Conservation (phyloP, 2,797 vertebrate genomes). For the Amphiprion clarkii region DNA sequence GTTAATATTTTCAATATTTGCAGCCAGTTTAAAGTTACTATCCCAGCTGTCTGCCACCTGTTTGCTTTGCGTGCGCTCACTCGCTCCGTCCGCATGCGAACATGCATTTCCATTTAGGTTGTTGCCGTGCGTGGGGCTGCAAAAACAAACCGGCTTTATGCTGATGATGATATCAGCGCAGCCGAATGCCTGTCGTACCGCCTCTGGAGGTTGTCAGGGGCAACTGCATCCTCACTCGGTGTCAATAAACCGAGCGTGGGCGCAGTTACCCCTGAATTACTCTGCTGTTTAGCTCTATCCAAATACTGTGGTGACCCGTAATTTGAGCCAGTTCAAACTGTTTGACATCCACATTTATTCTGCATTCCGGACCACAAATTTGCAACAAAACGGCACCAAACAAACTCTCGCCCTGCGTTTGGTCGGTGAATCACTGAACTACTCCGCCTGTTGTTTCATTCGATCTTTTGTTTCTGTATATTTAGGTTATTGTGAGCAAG, state of each 20-base stretch:
- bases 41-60: slow-evolving; percentile 67
- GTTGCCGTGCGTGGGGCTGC: slow-evolving; percentile 15
- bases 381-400: slow-evolving; percentile 45
- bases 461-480: slow-evolving; percentile 27
- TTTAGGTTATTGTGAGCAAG: slow-evolving; percentile 21
- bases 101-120: slow-evolving; percentile 38
- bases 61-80: slow-evolving; percentile 23
- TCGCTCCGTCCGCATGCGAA: slow-evolving; percentile 37
- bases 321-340: slow-evolving; percentile 48
- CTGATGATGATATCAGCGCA: slow-evolving; percentile 15
- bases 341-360: slow-evolving; percentile 32
- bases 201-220: slow-evolving; percentile 34
- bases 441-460: slow-evolving; percentile 14
- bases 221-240: slow-evolving; percentile 6
- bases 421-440: neutral
- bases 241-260: slow-evolving; percentile 17
- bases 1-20: slow-evolving; percentile 49
- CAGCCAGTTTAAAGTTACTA: slow-evolving; percentile 19
- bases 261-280: slow-evolving; percentile 13
- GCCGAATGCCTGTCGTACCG: neutral
- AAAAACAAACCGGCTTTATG: slow-evolving; percentile 30
- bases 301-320: slow-evolving; percentile 47
- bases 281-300: slow-evolving; percentile 40
- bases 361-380: slow-evolving; percentile 28
- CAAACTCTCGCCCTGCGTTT: slow-evolving; percentile 30